These are phyloP conservation scores for Tanytarsus gracilentus DNA, from an alignment of 2,888 invertebrate species.

Conservation along the genomic window DNA sequence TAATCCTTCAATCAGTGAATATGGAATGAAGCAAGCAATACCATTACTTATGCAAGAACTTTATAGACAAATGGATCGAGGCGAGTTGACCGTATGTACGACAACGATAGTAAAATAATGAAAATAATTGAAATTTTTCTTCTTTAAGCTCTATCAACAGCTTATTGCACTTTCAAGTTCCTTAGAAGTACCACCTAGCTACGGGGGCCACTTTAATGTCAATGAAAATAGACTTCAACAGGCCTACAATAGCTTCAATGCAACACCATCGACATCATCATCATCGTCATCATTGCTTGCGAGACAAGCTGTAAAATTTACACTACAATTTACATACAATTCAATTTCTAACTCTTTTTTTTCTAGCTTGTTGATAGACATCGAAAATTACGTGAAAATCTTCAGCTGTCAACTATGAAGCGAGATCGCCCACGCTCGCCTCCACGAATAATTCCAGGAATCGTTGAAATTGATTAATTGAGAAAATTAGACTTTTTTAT, in stretches of 20 bases:
- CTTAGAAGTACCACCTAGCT: conserved; percentile 37
- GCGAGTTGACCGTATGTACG: conserved; percentile 38
- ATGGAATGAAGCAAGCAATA: conserved; percentile 52
- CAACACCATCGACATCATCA: conserved; percentile 18
- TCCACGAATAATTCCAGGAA: not conserved
- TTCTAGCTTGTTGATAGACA: not conserved
- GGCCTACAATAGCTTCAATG: conserved; percentile 3
- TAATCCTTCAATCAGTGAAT: conserved; percentile 53
- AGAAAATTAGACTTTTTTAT: too few relatives aligned
- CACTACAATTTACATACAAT: not conserved
- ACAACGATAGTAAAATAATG: not conserved
- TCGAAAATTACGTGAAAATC: not conserved
- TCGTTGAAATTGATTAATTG: conserved; percentile 26
- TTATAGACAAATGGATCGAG: conserved; percentile 49
- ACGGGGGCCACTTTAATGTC: conserved; percentile 12
- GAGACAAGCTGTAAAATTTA: not conserved
- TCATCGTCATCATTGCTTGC: not conserved
- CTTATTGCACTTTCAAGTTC: conserved; percentile 38
- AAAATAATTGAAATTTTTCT: not conserved
- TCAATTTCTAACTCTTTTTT: not conserved
- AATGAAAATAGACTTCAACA: conserved; percentile 16
- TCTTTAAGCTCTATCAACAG: conserved; percentile 39
- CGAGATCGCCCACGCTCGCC: not conserved
- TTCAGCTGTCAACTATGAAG: not conserved
- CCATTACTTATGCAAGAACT: conserved; percentile 49